phyloP scores from a whole-genome alignment of 2,797 vertebrate genomes.

The Cynodonichthys magdalenae region DNA sequence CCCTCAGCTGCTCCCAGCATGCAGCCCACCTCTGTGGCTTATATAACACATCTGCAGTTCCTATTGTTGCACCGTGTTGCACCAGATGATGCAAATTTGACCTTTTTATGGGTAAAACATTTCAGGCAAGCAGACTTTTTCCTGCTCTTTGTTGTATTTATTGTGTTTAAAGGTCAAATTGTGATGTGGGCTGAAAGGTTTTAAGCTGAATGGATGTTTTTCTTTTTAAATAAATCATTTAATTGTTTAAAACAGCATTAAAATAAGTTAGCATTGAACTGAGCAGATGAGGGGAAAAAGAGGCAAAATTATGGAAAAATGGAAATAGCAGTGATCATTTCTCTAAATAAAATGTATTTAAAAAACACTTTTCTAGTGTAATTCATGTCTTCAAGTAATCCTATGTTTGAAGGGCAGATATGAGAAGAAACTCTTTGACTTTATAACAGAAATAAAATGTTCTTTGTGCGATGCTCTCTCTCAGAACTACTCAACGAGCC shows the following conservation, averaged over 20 bases:
- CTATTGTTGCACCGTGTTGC: background rate
- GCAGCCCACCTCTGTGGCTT: background rate
- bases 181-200: background rate
- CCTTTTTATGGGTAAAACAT: conserved; percentile 22
- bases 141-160: conserved; percentile 30
- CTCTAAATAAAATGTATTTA: too few relatives aligned
- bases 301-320: too few relatives aligned
- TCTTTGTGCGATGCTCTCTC: background rate
- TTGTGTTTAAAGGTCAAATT: conserved; percentile 45
- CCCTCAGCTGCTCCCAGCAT: conserved; percentile 9
- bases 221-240: too few relatives aligned
- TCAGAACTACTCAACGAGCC: conserved; percentile 3
- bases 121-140: conserved; percentile 22
- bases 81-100: conserved; percentile 31
- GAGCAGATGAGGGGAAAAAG: too few relatives aligned
- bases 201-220: background rate
- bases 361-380: background rate
- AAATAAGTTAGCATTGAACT: too few relatives aligned
- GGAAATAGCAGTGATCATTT: too few relatives aligned
- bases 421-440: conserved; percentile 3
- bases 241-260: too few relatives aligned
- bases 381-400: background rate
- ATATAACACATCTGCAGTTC: conserved; percentile 12
- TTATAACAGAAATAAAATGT: conserved; percentile 14
- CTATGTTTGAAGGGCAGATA: background rate